Evolutionary conservation across 2,797 vertebrate genomes (phyloP).

Genomic region (Coendou prehensilis): DNA sequence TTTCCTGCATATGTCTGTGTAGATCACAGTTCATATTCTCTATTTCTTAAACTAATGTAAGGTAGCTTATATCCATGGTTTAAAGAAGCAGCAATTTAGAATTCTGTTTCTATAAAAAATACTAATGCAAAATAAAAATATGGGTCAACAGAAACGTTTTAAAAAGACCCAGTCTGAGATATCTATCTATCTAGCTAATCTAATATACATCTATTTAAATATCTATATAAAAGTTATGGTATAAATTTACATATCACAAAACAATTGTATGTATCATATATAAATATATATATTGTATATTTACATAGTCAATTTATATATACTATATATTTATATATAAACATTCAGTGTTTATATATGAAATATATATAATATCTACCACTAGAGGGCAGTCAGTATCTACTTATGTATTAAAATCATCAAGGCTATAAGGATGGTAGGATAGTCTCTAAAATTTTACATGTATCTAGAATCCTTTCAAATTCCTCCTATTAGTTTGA

Average conservation of each 20-base stretch:
- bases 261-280: background rate
- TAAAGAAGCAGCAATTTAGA: background rate
- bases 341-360: background rate
- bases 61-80: background rate
- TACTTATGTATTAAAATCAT: background rate
- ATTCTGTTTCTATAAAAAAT: constrained; percentile 35
- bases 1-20: background rate
- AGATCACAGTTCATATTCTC: background rate
- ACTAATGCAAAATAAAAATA: constrained; percentile 13
- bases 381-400: constrained; percentile 69
- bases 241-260: background rate
- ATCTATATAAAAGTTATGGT: background rate
- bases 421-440: background rate
- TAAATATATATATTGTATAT: background rate
- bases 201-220: background rate
- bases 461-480: background rate
- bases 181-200: background rate
- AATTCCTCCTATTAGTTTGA: background rate
- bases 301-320: background rate
- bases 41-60: background rate
- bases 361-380: background rate
- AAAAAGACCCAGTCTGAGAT: background rate
- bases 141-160: background rate
- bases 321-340: background rate
- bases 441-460: background rate